These are phyloP conservation scores for Uria aalge DNA, from an alignment of 2,113 vertebrate species.

Conservation along the genomic window DNA sequence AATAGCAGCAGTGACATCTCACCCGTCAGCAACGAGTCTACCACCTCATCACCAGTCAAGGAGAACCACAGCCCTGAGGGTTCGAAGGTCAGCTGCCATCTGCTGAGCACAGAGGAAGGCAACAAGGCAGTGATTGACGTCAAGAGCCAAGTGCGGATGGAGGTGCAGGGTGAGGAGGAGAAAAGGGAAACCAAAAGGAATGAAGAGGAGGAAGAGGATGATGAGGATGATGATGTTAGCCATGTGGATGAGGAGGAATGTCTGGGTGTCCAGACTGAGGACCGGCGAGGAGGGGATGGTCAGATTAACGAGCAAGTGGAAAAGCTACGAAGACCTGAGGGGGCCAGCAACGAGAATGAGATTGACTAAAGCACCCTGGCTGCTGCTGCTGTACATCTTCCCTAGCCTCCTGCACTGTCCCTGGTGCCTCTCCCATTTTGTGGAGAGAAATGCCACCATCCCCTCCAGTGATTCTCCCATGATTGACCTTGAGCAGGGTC, in stretches of 20 bases:
- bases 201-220: conserved; percentile 81
- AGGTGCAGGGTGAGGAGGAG: conserved; percentile 94
- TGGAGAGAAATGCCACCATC: conserved; percentile 7
- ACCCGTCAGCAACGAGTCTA: conserved; percentile 90
- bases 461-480: conserved; percentile 29
- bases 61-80: conserved; percentile 86
- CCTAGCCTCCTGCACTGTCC: background rate
- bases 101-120: conserved; percentile 70
- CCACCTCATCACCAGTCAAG: conserved; percentile 85
- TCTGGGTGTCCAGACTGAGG: conserved; percentile 88
- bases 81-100: conserved; percentile 68
- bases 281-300: conserved; percentile 90
- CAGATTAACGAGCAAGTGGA: conserved; percentile 97
- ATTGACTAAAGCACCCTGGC: conserved; percentile 81
- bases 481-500: conserved; percentile 2
- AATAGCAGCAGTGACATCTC: conserved; percentile 99
- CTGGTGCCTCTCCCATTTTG: conserved; percentile 1
- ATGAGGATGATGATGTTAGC: conserved; percentile 81
- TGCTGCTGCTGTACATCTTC: conserved; percentile 6
- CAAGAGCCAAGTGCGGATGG: conserved; percentile 91
- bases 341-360: conserved; percentile 92
- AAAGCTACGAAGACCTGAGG: conserved; percentile 91
- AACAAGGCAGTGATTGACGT: conserved; percentile 73
- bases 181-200: conserved; percentile 72
- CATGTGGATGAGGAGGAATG: conserved; percentile 80